Conservation (phyloP, 2,113 vertebrate species). For the Clarias gariepinus region DNA sequence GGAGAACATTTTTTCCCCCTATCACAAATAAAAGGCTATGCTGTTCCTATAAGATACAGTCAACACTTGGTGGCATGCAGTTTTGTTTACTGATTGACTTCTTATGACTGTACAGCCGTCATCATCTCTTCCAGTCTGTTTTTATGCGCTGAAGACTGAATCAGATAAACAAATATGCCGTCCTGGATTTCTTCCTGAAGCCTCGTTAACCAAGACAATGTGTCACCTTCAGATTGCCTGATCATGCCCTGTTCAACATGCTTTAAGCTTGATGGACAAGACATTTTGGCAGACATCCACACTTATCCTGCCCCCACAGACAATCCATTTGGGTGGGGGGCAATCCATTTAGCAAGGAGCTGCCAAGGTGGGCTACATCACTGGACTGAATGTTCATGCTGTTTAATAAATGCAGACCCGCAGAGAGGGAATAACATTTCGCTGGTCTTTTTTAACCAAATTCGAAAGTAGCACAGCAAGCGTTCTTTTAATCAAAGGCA, state of each 20-base stretch:
- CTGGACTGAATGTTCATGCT: no score
- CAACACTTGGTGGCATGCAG: not conserved
- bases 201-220: not conserved
- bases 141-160: not conserved
- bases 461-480: not conserved
- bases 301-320: not conserved
- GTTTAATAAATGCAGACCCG: not conserved
- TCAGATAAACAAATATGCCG: not conserved
- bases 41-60: not conserved
- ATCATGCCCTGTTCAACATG: not conserved
- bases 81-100: not conserved
- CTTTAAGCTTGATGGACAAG: not conserved
- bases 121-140: slow-evolving; percentile 6
- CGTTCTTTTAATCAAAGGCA: not conserved
- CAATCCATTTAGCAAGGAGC: not conserved
- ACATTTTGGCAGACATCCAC: not conserved
- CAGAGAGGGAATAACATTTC: not conserved
- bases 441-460: not conserved
- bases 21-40: not conserved
- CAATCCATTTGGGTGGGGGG: no score
- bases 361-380: not conserved
- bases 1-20: not conserved
- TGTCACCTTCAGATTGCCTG: not conserved
- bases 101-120: not conserved
- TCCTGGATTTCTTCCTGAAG: not conserved